Percentiles rank a stretch among this genome's conserved stretches.
Conservation (phyloP, 2,888 invertebrate species). For the Lapara coniferarum region DNA sequence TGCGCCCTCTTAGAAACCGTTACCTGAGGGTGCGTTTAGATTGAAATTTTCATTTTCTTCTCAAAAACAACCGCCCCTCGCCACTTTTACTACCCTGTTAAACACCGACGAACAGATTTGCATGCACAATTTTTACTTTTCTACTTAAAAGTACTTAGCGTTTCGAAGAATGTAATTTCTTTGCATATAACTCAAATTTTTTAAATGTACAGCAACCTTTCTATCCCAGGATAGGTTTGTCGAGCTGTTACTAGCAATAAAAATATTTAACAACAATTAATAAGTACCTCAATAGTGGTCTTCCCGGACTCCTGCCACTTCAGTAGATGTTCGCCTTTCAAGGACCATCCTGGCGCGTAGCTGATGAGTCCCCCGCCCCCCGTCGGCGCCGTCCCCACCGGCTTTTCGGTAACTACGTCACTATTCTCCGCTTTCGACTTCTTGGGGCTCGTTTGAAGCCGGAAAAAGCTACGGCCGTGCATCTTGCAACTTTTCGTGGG, state of each 20-base stretch:
- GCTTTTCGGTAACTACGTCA: slow-evolving; percentile 52
- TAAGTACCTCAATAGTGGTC: slow-evolving; percentile 82
- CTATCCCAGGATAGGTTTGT: not conserved
- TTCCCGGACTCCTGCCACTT: slow-evolving; percentile 85
- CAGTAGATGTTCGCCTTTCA: slow-evolving; percentile 85
- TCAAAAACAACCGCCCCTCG: slow-evolving; percentile 61
- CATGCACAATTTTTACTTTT: slow-evolving; percentile 59
- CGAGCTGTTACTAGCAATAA: not conserved
- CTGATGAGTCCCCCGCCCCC: slow-evolving; percentile 80
- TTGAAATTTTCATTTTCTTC: slow-evolving; percentile 78
- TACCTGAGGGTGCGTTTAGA: slow-evolving; percentile 76
- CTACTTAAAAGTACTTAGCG: slow-evolving; percentile 31
- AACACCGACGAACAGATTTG: slow-evolving; percentile 62
- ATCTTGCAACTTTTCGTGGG: slow-evolving; percentile 80
- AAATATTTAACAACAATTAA: slow-evolving; percentile 18
- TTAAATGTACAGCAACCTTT: not conserved
- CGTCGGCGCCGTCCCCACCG: slow-evolving; percentile 49
- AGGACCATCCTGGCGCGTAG: slow-evolving; percentile 85
- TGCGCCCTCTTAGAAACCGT: slow-evolving; percentile 47
- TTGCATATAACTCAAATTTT: slow-evolving; percentile 26
- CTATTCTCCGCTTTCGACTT: slow-evolving; percentile 71
- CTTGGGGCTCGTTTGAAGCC: slow-evolving; percentile 80
- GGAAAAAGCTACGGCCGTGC: slow-evolving; percentile 79
- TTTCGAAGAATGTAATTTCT: slow-evolving; percentile 26
- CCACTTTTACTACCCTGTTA: slow-evolving; percentile 47